Evolutionary conservation across 2,888 invertebrate species (phyloP), one percentile per base, ranked within the genome.

Genomic region (Dimorphilus gyrociliatus): DNA sequence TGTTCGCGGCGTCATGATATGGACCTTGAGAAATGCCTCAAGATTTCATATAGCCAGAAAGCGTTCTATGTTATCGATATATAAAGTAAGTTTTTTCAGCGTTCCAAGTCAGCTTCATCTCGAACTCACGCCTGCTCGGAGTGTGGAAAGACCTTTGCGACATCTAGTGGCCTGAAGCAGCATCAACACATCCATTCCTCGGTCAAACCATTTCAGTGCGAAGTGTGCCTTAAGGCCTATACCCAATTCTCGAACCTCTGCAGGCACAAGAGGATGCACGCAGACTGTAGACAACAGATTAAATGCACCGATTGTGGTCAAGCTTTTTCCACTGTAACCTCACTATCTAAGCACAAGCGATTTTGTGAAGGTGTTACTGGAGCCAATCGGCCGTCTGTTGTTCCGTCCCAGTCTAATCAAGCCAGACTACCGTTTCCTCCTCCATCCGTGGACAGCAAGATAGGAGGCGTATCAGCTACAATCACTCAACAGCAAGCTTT

Each of bases 161-260:
- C 92, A 23, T 85, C 86, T 36, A 88, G 88, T 42, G 97, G 97
- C 23, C 72, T 97, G 31, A 97, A 97, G 65, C 97, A 97, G 64
- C 94, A 97, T 67, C 86, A 88, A 19, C 94, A 97, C 68, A 97
- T 97, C 51, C 94, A 97, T 71, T 85, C 85, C 54, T 85, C 84
- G 55, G 80, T 90, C 45, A 97, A 97, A 65, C 94, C 94, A 3
- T 94, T 92, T 68, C 79, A 78, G 72, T 88, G 86, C 66, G 81
- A 60, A 45, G 53, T 59, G 25, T 97, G 97, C 69, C 78, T 79
- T 58, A 97, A 97, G 71, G 78, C 60, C 1, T 97, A 97, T 69
- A 97, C 97, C 3, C 97, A 97, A 68, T 97, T 97, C 65, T 94
- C 92, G 23, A 99, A 97, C 64, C 71, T 99, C 53, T 97, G 97